A percentile compares a stretch with the other conserved stretches of the same genome.
Evolutionary conservation across 2,113 vertebrate species (phyloP).

Genomic region (Corvus moneduloides): DNA sequence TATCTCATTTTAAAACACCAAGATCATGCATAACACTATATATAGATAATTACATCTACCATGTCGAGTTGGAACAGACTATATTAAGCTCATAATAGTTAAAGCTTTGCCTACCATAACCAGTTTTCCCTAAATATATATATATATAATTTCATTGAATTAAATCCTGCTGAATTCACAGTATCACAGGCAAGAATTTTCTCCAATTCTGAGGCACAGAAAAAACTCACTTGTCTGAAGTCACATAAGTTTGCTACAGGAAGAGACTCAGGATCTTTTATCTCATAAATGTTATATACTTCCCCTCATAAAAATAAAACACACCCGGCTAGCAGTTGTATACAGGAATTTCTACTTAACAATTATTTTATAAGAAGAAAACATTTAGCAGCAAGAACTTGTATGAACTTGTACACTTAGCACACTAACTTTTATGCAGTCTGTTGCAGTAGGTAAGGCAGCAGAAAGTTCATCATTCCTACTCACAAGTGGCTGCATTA

Average conservation of each 20-base stretch:
- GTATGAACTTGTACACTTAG: neutral
- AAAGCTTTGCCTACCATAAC: constrained; percentile 23
- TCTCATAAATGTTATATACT: neutral
- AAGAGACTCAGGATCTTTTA: neutral
- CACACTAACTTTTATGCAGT: neutral
- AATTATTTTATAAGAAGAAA: neutral
- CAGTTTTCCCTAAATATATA: neutral
- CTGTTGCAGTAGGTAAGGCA: neutral
- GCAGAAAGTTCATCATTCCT: neutral
- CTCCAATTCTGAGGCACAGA: neutral
- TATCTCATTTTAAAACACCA: constrained; percentile 47
- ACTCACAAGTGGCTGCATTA: neutral
- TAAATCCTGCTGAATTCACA: neutral
- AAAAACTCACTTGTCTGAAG: neutral
- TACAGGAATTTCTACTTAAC: neutral
- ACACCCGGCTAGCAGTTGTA: neutral
- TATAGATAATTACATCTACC: constrained; percentile 48
- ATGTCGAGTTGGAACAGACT: neutral
- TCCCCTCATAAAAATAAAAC: neutral
- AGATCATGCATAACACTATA: constrained; percentile 42
- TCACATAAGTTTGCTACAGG: neutral
- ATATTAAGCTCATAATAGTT: constrained; percentile 10
- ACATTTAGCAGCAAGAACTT: neutral
- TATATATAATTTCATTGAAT: neutral
- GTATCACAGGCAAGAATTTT: neutral